Evolutionary conservation across 1,140 invertebrate genomes (phyloP), one percentile per base, ranked within the genome.

Genomic region (Andricus grossulariae): DNA sequence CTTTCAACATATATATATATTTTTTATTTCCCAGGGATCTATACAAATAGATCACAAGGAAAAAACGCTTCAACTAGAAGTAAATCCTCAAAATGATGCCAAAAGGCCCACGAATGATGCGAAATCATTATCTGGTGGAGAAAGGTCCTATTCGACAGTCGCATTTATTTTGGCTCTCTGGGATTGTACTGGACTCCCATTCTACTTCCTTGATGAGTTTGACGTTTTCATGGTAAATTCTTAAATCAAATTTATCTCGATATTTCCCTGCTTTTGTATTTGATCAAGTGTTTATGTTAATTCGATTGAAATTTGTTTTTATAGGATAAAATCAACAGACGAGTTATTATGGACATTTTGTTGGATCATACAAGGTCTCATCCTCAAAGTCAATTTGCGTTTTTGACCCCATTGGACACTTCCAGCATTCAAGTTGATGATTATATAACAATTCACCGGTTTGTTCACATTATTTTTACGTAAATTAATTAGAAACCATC

Each of bases 191-290:
- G 94, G 96, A 79, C 94, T 97, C 76, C 98, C 98, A 0, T 99
- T 99, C 90, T 96, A 97, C 88, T 98, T 99, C 87, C 92, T 99
- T 57, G 98, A 99, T 89, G 98, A 99, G 92, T 99, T 99, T 90
- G 98, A 99, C 89, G 98, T 99, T 0, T 99, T 98, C 88, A 99
- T 99, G 96, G 98, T 96, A 84, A 87, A 3, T 86, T 7, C 25
- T 13, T 13, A 73, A 49, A 60, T 19, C 45, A 66, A 25, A 15
- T 19, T 8, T 5, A 39, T 25, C 16, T 79, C n/a, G 45, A 8
- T n/a, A 18, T 60, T 32, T 71, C 5, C 12, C 6, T 74, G 13
- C 13, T 12, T 32, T 55, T 18, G 32, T 57, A 55, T 60, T 57
- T 6, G 39, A 73, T 32, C n/a, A 55, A 19, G 2, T 76, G 7